Evolutionary conservation across 2,797 vertebrate genomes (phyloP), one percentile per base, ranked within the genome.

Genomic region (Numenius phaeopus): DNA sequence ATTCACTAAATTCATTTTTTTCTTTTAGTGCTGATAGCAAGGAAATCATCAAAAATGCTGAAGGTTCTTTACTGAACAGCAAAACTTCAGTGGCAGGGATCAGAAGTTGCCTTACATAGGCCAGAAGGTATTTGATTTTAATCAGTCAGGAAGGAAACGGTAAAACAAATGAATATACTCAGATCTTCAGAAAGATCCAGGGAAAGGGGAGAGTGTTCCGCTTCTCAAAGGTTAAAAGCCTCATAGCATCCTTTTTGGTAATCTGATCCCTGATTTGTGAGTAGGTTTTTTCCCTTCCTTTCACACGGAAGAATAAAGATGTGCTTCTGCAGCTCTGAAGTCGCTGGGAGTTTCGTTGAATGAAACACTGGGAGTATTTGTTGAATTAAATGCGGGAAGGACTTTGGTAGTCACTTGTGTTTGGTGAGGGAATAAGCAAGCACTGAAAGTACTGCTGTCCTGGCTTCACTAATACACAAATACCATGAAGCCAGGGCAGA

Each of bases 41-140:
- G 70, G 54, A 95, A 95, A 93, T 84, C 0, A 64, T 64, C 6
- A 54, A 32, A 77, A 94, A 42, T 55, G 59, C 22, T 54, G 65
- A 52, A 87, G 52, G 52, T 24, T 76, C 46, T 79, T 57, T 62
- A 69, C 26, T 34, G 58, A 91, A 50, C 47, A 55, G 84, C 52
- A 83, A 59, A 72, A 75, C 40, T 87, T 55, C 71, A 49, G 40
- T 47, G 57, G 54, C 70, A 85, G 39, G 62, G 88, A 94, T 40
- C 4, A 40, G 83, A 87, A 83, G 47, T 50, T 87, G 85, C 85
- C 49, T 95, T 40, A 21, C 19, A 29, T 12, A 62, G 30, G 61
- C 23, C 66, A 92, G 75, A 64, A 97, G 34, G 66, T n/a, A n/a
- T 82, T 92, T 94, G 90, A 87, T 95, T 94, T 94, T 64, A 79